These are phyloP conservation scores for Cossypha dichroa DNA, from an alignment of 2,797 vertebrate genomes.

Conservation along the genomic window DNA sequence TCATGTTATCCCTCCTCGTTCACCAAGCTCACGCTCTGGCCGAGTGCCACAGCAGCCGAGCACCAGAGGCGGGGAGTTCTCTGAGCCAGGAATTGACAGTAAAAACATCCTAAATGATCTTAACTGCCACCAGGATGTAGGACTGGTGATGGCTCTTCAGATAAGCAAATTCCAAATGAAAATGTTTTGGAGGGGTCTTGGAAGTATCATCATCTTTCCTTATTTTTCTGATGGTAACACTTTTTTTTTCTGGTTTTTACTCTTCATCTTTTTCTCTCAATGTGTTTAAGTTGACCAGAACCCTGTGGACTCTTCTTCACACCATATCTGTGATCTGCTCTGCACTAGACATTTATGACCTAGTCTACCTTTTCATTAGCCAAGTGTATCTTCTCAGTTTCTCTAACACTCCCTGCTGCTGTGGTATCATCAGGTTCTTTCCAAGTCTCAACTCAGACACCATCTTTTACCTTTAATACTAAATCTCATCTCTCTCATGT, in stretches of 20 bases:
- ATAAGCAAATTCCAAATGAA: constrained; percentile 22
- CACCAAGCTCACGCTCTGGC: neutral
- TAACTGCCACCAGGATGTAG: constrained; percentile 54
- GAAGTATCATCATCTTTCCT: neutral
- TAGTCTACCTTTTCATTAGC: neutral
- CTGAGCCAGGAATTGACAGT: constrained; percentile 57
- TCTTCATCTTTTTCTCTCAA: neutral
- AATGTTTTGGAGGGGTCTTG: neutral
- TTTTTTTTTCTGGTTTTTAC: neutral
- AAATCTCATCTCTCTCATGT: neutral
- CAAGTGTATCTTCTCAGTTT: neutral
- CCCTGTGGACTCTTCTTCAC: neutral
- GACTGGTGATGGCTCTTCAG: neutral
- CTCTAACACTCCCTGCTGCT: neutral
- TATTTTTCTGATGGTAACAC: neutral
- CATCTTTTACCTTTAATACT: neutral
- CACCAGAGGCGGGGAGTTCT: constrained; percentile 40
- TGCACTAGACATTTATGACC: neutral
- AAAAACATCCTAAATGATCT: constrained; percentile 61
- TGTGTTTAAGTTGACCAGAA: neutral
- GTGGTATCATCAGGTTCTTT: neutral
- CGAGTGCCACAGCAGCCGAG: neutral
- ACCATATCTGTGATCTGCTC: neutral
- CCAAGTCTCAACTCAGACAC: neutral
- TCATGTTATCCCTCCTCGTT: neutral